Base-by-base conservation (phyloP, 2,888 invertebrate species). In the Eristalis arbustorum region DNA sequence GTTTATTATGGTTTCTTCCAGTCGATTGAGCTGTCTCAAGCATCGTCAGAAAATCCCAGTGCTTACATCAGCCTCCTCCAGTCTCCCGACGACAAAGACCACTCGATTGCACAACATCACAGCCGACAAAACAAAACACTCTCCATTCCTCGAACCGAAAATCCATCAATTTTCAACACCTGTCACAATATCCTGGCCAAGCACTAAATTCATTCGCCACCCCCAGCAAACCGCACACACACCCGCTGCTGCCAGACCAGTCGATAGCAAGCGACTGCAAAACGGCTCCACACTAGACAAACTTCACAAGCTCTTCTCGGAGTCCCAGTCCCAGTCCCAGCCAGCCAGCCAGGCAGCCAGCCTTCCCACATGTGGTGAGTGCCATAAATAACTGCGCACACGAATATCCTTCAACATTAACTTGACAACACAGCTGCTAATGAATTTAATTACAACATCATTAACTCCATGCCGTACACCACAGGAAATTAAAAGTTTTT, bases 401-500 rank as follows among this genome's bases (percentile, higher is more conserved):
- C 73, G 76, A 76, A 77, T 74, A 85, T 85, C 81, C 76, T 82
- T 77, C 73, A 81, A 82, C 82, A 40, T 59, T 85, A 85, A 85
- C 85, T 82, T 78, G 85, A 85, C 82, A 85, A 73, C 85, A 78
- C 73, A 73, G 77, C 77, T 78, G 85, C 82, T 85, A 85, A 85
- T 85, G 85, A 85, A 85, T 85, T 85, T 78, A 85, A 85, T 85
- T 85, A 85, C 85, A 85, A 81, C 85, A 85, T 85, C 85, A 85
- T 85, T 85, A 85, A 85, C 85, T 85, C 77, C 85, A 78, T 77
- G 63, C 80, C 64, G 59, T 61, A 37, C 77, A 42, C 79, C 76
- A 74, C 82, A 81, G 85, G 85, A 85, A 85, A 85, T 85, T 85
- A 82, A 85, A 85, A 77, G 77, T 62, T 64, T 73, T 23, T 69